phyloP scores from a whole-genome alignment of 2,888 invertebrate species.

The Hermodice carunculata region DNA sequence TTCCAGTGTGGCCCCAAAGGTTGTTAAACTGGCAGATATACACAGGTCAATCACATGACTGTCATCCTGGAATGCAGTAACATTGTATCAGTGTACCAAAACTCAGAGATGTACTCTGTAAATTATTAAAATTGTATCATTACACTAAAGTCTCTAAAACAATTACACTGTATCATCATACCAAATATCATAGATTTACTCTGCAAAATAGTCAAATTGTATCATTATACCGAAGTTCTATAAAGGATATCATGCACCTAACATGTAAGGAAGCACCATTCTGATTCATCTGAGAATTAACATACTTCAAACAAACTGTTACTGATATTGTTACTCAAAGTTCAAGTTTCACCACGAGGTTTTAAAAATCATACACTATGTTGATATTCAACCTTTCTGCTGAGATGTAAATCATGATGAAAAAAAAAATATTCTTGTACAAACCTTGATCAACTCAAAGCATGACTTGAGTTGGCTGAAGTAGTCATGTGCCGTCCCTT shows the following conservation, averaged over 20 bases:
- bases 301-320: too few species aligned
- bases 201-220: too few species aligned
- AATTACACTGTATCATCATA: background rate
- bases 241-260: too few species aligned
- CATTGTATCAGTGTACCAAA: constrained; percentile 10
- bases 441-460: constrained; percentile 44
- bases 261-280: too few species aligned
- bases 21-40: constrained; percentile 53
- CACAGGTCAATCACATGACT: constrained; percentile 48
- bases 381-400: too few species aligned
- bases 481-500: constrained; percentile 20
- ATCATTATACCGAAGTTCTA: too few species aligned
- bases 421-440: background rate
- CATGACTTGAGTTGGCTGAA: constrained; percentile 45
- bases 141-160: background rate
- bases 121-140: background rate
- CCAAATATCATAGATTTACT: too few species aligned
- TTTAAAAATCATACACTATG: too few species aligned
- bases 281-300: too few species aligned
- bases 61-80: too few species aligned
- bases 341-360: too few species aligned
- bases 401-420: background rate
- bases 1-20: constrained; percentile 46
- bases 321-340: too few species aligned
- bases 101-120: background rate